Evolutionary conservation across 2,113 vertebrate species (phyloP).

Genomic region (Zosterops borbonicus): DNA sequence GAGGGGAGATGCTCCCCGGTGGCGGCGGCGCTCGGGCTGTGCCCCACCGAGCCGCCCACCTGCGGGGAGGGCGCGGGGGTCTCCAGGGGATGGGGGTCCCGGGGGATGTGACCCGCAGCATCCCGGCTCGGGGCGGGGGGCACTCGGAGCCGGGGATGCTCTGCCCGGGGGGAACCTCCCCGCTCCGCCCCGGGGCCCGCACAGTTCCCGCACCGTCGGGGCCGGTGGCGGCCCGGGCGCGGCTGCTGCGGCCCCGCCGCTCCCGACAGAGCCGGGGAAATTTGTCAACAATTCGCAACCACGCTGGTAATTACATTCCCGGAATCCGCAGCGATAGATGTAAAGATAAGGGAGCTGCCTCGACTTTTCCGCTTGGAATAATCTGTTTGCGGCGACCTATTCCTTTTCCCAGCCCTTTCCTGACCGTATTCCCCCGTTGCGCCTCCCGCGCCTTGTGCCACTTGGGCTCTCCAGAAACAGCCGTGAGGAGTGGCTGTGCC

Average conservation of each 20-base stretch:
- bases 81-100: too few relatives aligned
- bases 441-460: background rate
- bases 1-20: too few relatives aligned
- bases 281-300: conserved; percentile 57
- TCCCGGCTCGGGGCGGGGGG: too few relatives aligned
- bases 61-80: too few relatives aligned
- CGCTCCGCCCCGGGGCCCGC: too few relatives aligned
- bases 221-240: background rate
- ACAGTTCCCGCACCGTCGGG: background rate
- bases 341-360: conserved; percentile 64
- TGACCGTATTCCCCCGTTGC: background rate
- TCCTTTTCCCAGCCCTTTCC: background rate
- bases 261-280: conserved; percentile 2
- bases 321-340: conserved; percentile 28
- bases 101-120: too few relatives aligned
- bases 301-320: conserved; percentile 42
- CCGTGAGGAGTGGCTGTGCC: background rate
- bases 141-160: too few relatives aligned
- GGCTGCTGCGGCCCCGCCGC: background rate
- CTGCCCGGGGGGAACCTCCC: too few relatives aligned
- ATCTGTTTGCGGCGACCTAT: background rate
- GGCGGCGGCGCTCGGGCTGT: too few relatives aligned
- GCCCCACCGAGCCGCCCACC: too few relatives aligned
- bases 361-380: conserved; percentile 36
- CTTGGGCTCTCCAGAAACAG: background rate